A percentile compares a stretch with the other conserved stretches of the same genome.
phyloP scores from a whole-genome alignment of 2,888 invertebrate species.

The Drosophila ustulata region DNA sequence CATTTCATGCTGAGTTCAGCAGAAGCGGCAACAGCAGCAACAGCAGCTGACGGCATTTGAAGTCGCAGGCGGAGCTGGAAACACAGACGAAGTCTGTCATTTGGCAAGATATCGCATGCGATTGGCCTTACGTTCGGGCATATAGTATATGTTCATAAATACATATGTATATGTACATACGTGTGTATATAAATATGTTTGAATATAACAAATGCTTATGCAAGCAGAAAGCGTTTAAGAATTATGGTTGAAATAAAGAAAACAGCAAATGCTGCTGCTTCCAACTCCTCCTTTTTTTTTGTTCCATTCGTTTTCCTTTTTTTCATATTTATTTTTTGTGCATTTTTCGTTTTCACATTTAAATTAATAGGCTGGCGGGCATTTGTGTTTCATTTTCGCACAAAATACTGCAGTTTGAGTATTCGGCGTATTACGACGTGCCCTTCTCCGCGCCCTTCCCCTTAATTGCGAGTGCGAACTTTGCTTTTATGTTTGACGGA shows the following conservation, averaged over 20 bases:
- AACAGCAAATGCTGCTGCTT: constrained; percentile 21
- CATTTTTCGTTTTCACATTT: constrained; percentile 54
- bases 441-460: constrained; percentile 1
- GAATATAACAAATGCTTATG: constrained; percentile 60
- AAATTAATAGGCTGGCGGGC: constrained; percentile 75
- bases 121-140: constrained; percentile 10
- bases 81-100: constrained; percentile 39
- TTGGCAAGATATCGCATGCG: constrained; percentile 46
- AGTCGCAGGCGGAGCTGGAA: constrained; percentile 6
- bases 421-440: constrained; percentile 11
- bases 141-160: constrained; percentile 9
- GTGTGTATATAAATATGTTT: neutral
- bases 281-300: constrained; percentile 4
- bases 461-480: constrained; percentile 66
- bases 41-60: constrained; percentile 51
- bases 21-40: constrained; percentile 60
- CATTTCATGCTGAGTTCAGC: constrained; percentile 74
- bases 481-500: constrained; percentile 77
- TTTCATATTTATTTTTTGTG: constrained; percentile 13
- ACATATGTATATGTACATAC: neutral
- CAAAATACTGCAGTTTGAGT: constrained; percentile 57
- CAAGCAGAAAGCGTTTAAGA: constrained; percentile 55
- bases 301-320: neutral
- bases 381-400: constrained; percentile 76
- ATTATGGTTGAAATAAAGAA: constrained; percentile 48